Evolutionary conservation across 2,888 invertebrate species (phyloP).

Genomic region (Philereme vetulata): DNA sequence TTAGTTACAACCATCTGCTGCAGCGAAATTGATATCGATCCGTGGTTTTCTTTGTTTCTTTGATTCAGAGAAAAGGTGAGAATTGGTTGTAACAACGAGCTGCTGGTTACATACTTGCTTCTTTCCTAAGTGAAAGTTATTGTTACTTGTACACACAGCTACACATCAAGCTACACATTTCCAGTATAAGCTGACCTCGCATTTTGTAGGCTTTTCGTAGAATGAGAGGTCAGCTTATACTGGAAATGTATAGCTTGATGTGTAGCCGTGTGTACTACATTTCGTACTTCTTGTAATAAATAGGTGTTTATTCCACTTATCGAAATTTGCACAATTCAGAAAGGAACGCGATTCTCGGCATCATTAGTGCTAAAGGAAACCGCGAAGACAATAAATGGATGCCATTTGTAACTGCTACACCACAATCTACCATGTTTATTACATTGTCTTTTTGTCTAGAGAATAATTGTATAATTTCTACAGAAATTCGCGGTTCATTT

Average conservation of each 20-base stretch:
- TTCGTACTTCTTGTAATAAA: background rate
- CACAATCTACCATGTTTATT: conserved; percentile 53
- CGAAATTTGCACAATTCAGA: conserved; percentile 43
- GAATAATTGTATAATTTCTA: conserved; percentile 48
- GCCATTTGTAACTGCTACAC: conserved; percentile 55
- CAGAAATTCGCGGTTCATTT: conserved; percentile 36
- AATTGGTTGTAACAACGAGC: background rate
- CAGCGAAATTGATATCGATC: conserved; percentile 42
- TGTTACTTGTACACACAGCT: too few species aligned
- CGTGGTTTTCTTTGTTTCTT: conserved; percentile 38
- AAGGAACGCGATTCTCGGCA: conserved; percentile 48
- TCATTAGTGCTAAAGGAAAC: conserved; percentile 56
- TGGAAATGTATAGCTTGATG: too few species aligned
- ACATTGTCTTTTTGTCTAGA: conserved; percentile 42
- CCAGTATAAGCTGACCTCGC: too few species aligned
- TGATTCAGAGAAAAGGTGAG: conserved; percentile 7
- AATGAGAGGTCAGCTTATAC: too few species aligned
- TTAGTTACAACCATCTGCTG: conserved; percentile 20
- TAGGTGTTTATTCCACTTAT: conserved; percentile 30
- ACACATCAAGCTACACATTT: too few species aligned
- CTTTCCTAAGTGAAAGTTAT: background rate
- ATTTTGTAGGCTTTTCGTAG: too few species aligned
- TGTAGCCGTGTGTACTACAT: background rate
- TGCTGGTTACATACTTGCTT: background rate
- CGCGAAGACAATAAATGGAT: conserved; percentile 55